phyloP scores from a whole-genome alignment of 1,140 invertebrate species.

The Habropoda laboriosa region DNA sequence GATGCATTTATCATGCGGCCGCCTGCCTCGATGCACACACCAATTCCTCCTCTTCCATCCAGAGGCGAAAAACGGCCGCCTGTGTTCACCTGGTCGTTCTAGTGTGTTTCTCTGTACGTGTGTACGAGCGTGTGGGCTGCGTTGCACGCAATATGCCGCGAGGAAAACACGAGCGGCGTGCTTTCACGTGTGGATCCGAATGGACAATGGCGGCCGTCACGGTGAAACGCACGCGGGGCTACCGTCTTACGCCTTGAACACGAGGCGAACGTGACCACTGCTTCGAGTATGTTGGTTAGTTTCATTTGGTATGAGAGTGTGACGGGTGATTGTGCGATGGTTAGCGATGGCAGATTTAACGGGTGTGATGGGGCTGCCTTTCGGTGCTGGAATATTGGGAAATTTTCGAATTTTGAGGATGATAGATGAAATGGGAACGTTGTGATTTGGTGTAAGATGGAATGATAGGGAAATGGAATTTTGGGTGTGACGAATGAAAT shows the following conservation, averaged over 20 bases:
- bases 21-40: slow-evolving; percentile 47
- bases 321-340: too few species aligned
- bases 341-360: too few species aligned
- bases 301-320: too few species aligned
- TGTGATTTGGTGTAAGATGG: too few species aligned
- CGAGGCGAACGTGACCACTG: not conserved
- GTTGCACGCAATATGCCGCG: slow-evolving; percentile 18
- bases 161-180: slow-evolving; percentile 36
- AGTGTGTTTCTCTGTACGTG: too few species aligned
- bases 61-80: slow-evolving; percentile 14
- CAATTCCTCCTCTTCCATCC: slow-evolving; percentile 22
- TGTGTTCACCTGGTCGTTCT: slow-evolving; percentile 34
- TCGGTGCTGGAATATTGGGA: too few species aligned
- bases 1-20: slow-evolving; percentile 66
- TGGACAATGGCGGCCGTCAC: slow-evolving; percentile 50
- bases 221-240: slow-evolving; percentile 39
- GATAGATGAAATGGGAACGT: too few species aligned
- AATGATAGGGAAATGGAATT: too few species aligned
- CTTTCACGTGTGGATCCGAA: slow-evolving; percentile 29
- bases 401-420: too few species aligned
- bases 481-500: too few species aligned
- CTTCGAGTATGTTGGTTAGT: not conserved
- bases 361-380: too few species aligned
- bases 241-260: slow-evolving; percentile 44
- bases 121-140: too few species aligned